Conservation (phyloP, 2,888 invertebrate species). For the Apotomis turbidana region DNA sequence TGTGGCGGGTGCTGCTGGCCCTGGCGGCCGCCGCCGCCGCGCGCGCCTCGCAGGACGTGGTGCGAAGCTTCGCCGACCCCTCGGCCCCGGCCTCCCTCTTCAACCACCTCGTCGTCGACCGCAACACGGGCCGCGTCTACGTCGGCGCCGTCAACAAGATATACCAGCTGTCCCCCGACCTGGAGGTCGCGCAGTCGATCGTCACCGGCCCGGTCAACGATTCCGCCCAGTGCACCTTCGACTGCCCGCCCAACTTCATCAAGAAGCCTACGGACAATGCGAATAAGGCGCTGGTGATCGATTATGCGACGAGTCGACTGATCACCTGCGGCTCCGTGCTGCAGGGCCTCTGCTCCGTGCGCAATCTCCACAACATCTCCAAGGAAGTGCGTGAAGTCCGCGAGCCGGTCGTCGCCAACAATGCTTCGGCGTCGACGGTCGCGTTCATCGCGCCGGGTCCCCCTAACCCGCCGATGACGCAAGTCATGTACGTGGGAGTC, state of each 20-base stretch:
- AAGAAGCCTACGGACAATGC: slow-evolving; percentile 94
- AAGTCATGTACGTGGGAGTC: slow-evolving; percentile 98
- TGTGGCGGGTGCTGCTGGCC: slow-evolving; percentile 84
- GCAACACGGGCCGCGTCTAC: slow-evolving; percentile 93
- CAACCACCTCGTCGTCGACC: slow-evolving; percentile 96
- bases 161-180: slow-evolving; percentile 95
- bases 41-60: slow-evolving; percentile 86
- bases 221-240: slow-evolving; percentile 94
- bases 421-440: slow-evolving; percentile 96
- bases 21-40: slow-evolving; percentile 81
- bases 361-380: slow-evolving; percentile 94
- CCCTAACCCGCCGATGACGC: slow-evolving; percentile 94
- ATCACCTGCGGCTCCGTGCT: slow-evolving; percentile 96
- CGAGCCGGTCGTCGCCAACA: slow-evolving; percentile 97
- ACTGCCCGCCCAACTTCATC: slow-evolving; percentile 90
- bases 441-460: slow-evolving; percentile 98
- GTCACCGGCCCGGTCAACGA: slow-evolving; percentile 95
- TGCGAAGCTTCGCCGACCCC: slow-evolving; percentile 87
- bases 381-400: slow-evolving; percentile 89
- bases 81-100: slow-evolving; percentile 87
- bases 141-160: slow-evolving; percentile 96
- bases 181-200: slow-evolving; percentile 90
- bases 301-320: slow-evolving; percentile 93
- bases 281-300: slow-evolving; percentile 97
- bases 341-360: slow-evolving; percentile 95